Base-by-base conservation (phyloP, 2,113 vertebrate species). In the Oophaga pumilio region DNA sequence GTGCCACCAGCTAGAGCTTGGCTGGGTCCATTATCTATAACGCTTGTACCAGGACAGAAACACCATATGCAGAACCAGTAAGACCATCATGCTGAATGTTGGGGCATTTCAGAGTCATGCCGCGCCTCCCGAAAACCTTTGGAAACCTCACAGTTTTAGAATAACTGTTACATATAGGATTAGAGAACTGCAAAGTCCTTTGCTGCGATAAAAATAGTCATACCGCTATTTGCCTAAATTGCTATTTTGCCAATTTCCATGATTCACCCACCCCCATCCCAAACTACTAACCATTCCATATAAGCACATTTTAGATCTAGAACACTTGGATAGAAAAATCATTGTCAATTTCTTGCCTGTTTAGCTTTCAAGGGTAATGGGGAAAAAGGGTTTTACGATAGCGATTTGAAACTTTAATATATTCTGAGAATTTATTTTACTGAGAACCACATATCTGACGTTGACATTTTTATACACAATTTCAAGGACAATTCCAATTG, bases 401-500 rank as follows among this genome's bases (percentile, higher is more conserved):
- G 13, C 2, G 26, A 78, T 53, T n/a, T 56, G 76, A 28, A 81
- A 49, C 11, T 62, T 7, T 22, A 43, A 22, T 43, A 60, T 20
- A 12, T 49, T 28, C 13, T 9, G 8, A 22, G 33, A n/a, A 17
- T 50, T 22, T 74, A 33, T 49, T 74, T 69, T 6, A 14, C 68
- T 74, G 49, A 82, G 33, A 28, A 66, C 59, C 33, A 82, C 64
- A 64, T 50, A 62, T 49, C 17, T 64, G 26, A 26, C 50, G 79
- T 64, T 82, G 33, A 64, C 43, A 64, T 50, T 24, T 59, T 18
- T 64, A 64, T 82, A 64, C 64, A 82, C 43, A 82, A 49, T 49
- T 24, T n/a, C 15, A 82, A 60, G 1, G 7, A 50, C 28, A 62
- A 62, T 28, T 33, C 28, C 28, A 22, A 18, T 79, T 28, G 59